phyloP scores from a whole-genome alignment of 2,888 invertebrate genomes.

The Drosophila anomelani region DNA sequence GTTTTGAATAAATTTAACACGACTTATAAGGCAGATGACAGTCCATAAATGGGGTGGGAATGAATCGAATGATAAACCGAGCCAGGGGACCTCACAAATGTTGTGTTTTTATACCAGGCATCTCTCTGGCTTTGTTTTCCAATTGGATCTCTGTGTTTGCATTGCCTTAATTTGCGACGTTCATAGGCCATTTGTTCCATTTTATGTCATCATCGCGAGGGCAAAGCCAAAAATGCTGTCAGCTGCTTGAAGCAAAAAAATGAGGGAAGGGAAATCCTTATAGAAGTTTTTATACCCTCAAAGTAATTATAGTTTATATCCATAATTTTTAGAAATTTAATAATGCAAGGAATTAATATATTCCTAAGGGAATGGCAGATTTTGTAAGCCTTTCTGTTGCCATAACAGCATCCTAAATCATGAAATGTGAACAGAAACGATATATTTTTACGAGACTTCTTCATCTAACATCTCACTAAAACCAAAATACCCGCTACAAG shows the following conservation, averaged over 20 bases:
- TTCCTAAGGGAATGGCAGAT: not conserved
- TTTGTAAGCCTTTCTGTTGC: not conserved
- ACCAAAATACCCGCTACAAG: not conserved
- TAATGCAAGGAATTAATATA: not conserved
- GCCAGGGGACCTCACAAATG: constrained; percentile 68
- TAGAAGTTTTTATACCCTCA: not conserved
- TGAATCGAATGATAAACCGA: constrained; percentile 32
- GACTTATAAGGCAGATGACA: constrained; percentile 72
- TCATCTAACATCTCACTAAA: not conserved
- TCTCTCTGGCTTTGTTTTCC: constrained; percentile 56
- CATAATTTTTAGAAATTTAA: not conserved
- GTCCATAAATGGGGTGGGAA: constrained; percentile 10
- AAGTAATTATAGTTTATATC: not conserved
- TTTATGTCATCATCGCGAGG: constrained; percentile 79
- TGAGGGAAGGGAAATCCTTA: not conserved
- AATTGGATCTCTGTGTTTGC: constrained; percentile 75
- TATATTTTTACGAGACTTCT: not conserved
- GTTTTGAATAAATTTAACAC: constrained; percentile 81
- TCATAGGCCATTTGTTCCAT: constrained; percentile 80
- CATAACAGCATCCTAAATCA: not conserved
- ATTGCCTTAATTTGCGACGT: constrained; percentile 74
- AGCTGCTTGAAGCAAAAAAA: constrained; percentile 49
- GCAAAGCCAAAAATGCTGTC: constrained; percentile 63
- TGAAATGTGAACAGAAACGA: not conserved
- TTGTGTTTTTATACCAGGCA: constrained; percentile 46